phyloP scores from a whole-genome alignment of 2,113 vertebrate genomes.

The Apus apus region DNA sequence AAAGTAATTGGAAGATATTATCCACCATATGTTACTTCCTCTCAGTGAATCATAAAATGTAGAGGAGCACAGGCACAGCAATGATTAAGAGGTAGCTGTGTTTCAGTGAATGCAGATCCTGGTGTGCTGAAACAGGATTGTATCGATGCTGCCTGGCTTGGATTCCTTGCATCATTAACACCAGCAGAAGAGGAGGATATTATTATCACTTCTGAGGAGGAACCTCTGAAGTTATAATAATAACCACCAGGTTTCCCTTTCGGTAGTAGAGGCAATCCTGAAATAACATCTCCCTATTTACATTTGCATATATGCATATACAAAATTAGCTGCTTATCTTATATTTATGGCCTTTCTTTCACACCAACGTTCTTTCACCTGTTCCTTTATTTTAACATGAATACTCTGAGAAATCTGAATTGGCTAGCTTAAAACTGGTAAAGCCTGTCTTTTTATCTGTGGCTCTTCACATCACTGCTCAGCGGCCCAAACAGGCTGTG shows the following conservation, averaged over 20 bases:
- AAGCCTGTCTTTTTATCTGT: not conserved
- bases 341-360: not conserved
- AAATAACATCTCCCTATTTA: not conserved
- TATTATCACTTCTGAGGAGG: not conserved
- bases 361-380: not conserved
- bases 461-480: not conserved
- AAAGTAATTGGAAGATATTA: slow-evolving; percentile 39
- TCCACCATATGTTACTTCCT: not conserved
- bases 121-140: not conserved
- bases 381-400: not conserved
- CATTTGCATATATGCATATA: too few relatives aligned
- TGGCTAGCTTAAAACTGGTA: not conserved
- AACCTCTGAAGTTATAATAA: not conserved
- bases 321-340: not conserved
- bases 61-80: not conserved
- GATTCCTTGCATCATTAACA: not conserved
- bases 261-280: not conserved
- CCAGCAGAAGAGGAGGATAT: not conserved
- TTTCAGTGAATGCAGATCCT: not conserved
- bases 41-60: slow-evolving; percentile 14
- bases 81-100: not conserved
- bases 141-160: not conserved
- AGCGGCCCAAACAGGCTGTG: not conserved
- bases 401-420: not conserved
- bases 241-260: not conserved